Conservation (phyloP, 2,113 vertebrate genomes). For the Eulacestoma nigropectus region DNA sequence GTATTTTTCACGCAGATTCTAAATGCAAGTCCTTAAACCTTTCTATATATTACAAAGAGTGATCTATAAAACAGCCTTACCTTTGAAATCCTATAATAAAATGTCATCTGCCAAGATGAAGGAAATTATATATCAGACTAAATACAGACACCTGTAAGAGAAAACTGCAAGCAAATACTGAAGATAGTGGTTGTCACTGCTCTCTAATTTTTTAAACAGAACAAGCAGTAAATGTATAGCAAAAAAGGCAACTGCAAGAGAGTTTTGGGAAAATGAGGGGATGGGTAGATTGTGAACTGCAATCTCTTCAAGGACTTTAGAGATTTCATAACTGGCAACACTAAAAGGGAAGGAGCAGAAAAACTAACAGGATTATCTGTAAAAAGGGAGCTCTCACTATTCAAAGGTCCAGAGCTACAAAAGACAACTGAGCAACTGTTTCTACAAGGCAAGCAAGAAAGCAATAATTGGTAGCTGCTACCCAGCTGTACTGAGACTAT, state of each 20-base stretch:
- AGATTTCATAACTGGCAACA: not conserved
- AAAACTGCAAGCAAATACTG: not conserved
- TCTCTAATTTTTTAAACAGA: not conserved
- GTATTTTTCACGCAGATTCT: not conserved
- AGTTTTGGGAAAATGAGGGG: not conserved
- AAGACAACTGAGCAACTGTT: not conserved
- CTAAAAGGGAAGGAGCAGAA: not conserved
- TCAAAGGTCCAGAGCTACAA: not conserved
- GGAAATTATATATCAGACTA: not conserved
- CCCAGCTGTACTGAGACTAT: not conserved
- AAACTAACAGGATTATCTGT: not conserved
- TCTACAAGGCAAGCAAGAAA: not conserved
- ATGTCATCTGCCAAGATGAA: not conserved
- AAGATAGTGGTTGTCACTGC: not conserved
- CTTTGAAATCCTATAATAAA: not conserved
- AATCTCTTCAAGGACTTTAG: not conserved
- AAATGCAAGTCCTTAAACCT: not conserved
- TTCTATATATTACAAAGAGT: not conserved
- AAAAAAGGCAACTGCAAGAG: not conserved
- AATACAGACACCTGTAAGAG: not conserved
- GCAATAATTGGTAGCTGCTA: not conserved
- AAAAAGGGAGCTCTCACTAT: not conserved
- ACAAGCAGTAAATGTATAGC: not conserved
- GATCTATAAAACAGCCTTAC: not conserved
- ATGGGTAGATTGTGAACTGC: not conserved